Percentiles rank a stretch among this genome's conserved stretches.
These are phyloP conservation scores for Aix galericulata DNA, from an alignment of 2,113 vertebrate species.

Conservation along the genomic window DNA sequence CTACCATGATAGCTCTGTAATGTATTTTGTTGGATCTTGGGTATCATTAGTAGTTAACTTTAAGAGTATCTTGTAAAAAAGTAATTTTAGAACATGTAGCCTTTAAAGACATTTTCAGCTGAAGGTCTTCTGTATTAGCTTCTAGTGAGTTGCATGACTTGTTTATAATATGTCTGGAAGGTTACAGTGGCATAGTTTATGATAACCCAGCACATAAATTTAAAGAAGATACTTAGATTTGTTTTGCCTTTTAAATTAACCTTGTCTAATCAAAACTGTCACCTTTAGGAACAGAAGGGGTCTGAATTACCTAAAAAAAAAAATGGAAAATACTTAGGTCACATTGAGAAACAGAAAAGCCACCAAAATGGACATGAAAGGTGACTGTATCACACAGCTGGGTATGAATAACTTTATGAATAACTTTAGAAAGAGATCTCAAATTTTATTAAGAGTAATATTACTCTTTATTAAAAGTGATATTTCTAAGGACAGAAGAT, in stretches of 20 bases:
- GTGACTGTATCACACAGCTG: not conserved
- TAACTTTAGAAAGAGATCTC: not conserved
- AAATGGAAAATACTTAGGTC: not conserved
- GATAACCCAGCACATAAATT: not conserved
- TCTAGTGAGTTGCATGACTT: not conserved
- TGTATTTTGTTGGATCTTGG: not conserved
- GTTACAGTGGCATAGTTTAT: not conserved
- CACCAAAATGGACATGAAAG: not conserved
- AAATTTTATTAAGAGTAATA: not conserved
- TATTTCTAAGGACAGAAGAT: not conserved
- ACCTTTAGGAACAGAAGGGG: not conserved
- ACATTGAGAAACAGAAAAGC: not conserved
- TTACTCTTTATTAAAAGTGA: too few species aligned
- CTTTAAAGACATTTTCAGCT: constrained; percentile 34
- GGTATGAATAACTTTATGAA: not conserved
- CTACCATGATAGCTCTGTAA: not conserved
- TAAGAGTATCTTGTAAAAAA: not conserved
- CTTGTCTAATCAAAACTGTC: not conserved
- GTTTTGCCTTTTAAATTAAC: not conserved
- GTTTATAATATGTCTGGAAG: not conserved
- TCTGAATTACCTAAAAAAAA: not conserved
- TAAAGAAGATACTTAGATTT: not conserved
- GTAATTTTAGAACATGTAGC: not conserved
- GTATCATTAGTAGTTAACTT: not conserved
- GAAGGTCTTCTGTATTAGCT: not conserved